Percentiles rank a stretch among this genome's conserved stretches.
phyloP scores from a whole-genome alignment of 2,888 invertebrate species.

The Aromia moschata region DNA sequence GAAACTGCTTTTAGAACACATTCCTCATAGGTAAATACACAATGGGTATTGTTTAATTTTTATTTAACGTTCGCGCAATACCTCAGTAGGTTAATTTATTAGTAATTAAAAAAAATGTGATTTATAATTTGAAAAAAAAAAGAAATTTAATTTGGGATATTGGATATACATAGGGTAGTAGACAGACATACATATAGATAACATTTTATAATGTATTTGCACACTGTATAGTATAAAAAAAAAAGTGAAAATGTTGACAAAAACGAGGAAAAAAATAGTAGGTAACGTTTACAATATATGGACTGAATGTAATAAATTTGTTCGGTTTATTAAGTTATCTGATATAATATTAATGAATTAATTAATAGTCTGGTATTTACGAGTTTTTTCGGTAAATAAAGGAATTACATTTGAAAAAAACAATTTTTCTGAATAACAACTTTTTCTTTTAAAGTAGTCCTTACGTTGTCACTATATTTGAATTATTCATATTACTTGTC shows the following conservation, averaged over 20 bases:
- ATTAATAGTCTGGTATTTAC: too few relatives aligned
- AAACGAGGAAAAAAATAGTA: constrained; percentile 21
- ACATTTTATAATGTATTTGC: constrained; percentile 27
- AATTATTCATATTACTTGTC: too few relatives aligned
- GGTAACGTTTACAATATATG: constrained; percentile 18
- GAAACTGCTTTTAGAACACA: constrained; percentile 31
- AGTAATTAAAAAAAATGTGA: constrained; percentile 38
- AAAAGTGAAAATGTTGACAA: constrained; percentile 14
- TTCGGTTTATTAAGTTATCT: too few relatives aligned
- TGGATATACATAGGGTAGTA: constrained; percentile 28
- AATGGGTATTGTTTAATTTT: constrained; percentile 37
- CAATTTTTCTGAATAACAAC: too few relatives aligned
- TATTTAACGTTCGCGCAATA: constrained; percentile 36
- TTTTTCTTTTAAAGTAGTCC: too few relatives aligned
- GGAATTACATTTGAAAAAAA: too few relatives aligned
- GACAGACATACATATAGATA: constrained; percentile 23
- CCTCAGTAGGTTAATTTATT: constrained; percentile 38
- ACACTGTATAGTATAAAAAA: constrained; percentile 20
- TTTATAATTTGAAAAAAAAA: constrained; percentile 36
- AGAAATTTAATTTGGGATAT: constrained; percentile 25
- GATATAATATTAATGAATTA: too few relatives aligned
- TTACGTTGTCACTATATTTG: too few relatives aligned
- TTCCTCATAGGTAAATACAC: constrained; percentile 14
- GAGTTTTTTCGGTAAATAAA: too few relatives aligned
- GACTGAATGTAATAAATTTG: constrained; percentile 18